Evolutionary conservation across 2,888 invertebrate genomes (phyloP).

Genomic region (Tricholauxania praeusta): DNA sequence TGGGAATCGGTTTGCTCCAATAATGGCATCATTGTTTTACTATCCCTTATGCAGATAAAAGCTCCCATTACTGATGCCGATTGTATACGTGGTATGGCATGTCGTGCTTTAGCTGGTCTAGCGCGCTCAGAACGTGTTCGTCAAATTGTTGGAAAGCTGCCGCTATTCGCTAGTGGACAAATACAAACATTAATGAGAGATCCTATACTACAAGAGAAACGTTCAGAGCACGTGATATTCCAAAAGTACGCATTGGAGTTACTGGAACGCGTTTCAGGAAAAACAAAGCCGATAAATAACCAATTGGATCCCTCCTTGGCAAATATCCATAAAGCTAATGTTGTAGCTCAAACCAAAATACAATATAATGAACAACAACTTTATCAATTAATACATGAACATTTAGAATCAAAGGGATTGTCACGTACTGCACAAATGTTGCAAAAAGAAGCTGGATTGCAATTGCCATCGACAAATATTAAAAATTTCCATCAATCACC

Average conservation of each 20-base stretch:
- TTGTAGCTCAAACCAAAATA: constrained; percentile 96
- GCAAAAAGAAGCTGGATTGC: constrained; percentile 81
- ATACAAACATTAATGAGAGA: constrained; percentile 96
- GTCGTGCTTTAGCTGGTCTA: constrained; percentile 91
- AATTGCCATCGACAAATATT: constrained; percentile 61
- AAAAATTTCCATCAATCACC: constrained; percentile 67
- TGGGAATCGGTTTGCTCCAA: constrained; percentile 95
- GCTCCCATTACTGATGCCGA: constrained; percentile 98
- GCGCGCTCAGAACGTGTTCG: constrained; percentile 93
- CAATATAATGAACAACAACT: constrained; percentile 95
- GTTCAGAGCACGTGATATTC: constrained; percentile 94
- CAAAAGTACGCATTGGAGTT: constrained; percentile 93
- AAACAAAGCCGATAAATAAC: constrained; percentile 80
- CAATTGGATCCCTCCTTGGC: constrained; percentile 89
- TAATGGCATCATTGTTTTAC: constrained; percentile 95
- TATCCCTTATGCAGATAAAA: constrained; percentile 90
- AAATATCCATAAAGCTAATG: constrained; percentile 92
- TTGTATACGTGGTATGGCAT: constrained; percentile 91
- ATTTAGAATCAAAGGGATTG: constrained; percentile 83
- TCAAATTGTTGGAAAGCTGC: constrained; percentile 95
- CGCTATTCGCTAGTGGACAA: constrained; percentile 92
- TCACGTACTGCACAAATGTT: constrained; percentile 79
- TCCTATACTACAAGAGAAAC: constrained; percentile 96
- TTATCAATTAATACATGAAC: constrained; percentile 90
- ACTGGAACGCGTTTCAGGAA: constrained; percentile 90